Evolutionary conservation across 2,888 invertebrate genomes (phyloP), one percentile per base, ranked within the genome.

Genomic region (Campaea margaritaria): DNA sequence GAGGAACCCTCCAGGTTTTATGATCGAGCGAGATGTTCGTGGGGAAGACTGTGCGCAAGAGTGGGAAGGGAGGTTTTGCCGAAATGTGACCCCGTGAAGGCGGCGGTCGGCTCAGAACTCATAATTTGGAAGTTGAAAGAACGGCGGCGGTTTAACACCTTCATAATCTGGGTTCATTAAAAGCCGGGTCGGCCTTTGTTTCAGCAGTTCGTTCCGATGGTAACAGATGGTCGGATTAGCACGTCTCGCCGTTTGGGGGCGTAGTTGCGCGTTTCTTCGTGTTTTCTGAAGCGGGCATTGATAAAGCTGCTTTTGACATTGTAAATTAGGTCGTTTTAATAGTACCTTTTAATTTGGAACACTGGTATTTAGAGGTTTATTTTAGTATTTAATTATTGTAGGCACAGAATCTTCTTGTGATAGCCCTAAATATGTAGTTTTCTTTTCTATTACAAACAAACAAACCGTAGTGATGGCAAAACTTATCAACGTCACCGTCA

Each of bases 111-210:
- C 76, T 83, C 85, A 83, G 82, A 86, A 87, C 85, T 85, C 86
- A 91, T 92, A 91, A 91, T 91, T 91, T 89, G 88, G 83, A 75
- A 90, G 89, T 91, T 89, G 88, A 91, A 91, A 90, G 91, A 87
- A 83, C 82, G 77, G 85, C 88, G 84, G 82, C 78, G 86, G 86
- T 88, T 91, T 92, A 91, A 91, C 92, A 91, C 92, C 91, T 91
- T 91, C 89, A 89, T 91, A 92, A 91, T 89, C 91, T 89, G 83
- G 82, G 83, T 86, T 91, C 91, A 92, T 92, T 92, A 92, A 91
- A 87, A 76, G 74, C 82, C 86, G 86, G 89, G 85, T 72, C 83
- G 83, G 87, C 83, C 89, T 91, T 91, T 92, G 92, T 91, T 91
- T 92, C 91, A 89, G 87, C 91, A 84, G 85, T 80, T 89, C 81